These are phyloP conservation scores for Meloidogyne chitwoodi DNA, from an alignment of 1,140 invertebrate genomes.

Conservation along the genomic window DNA sequence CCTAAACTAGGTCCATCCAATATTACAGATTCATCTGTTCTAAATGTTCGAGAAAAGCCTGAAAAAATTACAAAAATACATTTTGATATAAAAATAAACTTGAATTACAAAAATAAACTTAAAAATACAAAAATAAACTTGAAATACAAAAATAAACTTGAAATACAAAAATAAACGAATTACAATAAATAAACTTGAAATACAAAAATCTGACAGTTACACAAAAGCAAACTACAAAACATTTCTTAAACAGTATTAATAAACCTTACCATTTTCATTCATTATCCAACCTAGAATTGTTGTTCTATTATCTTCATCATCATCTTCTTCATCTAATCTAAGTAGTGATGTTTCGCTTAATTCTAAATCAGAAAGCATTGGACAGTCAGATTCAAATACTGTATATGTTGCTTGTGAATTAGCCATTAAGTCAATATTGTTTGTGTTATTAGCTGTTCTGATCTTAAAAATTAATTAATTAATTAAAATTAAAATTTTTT, in stretches of 20 bases:
- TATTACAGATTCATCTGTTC: constrained; percentile 5
- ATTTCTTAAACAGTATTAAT: background rate
- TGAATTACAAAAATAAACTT: no score
- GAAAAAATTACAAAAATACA: background rate
- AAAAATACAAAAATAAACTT: background rate
- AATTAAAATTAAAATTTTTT: no score
- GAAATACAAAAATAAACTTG: background rate
- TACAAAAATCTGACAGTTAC: no score
- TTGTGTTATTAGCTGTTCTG: background rate
- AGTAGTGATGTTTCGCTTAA: constrained; percentile 14
- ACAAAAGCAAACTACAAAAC: background rate
- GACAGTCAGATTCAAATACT: constrained; percentile 19
- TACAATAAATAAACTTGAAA: background rate
- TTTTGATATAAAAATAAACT: no score
- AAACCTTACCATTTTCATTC: background rate
- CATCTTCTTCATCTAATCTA: constrained; percentile 20
- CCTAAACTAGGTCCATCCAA: constrained; percentile 23
- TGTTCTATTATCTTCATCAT: constrained; percentile 6
- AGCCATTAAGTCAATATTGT: constrained; percentile 13
- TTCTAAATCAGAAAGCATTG: constrained; percentile 22
- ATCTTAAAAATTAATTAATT: background rate
- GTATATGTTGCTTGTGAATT: constrained; percentile 24
- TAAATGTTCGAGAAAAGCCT: background rate
- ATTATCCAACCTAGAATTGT: background rate
- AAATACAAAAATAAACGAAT: background rate